Conservation (phyloP, 1,140 invertebrate genomes). For the Akabosia matsudoensis region DNA sequence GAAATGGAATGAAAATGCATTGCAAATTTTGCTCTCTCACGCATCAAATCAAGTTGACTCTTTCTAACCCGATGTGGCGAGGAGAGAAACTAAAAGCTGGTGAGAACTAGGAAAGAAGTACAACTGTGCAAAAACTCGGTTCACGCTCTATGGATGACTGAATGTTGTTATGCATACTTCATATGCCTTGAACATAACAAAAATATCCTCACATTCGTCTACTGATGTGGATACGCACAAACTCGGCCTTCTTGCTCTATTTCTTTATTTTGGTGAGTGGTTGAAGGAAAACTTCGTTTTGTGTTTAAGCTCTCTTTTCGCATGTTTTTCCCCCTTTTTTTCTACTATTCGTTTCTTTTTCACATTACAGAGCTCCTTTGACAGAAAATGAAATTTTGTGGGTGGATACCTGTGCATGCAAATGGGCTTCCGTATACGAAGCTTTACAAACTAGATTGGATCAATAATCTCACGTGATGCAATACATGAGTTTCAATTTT, state of each 20-base stretch:
- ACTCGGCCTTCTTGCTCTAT: too few relatives aligned
- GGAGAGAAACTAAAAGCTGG: not conserved
- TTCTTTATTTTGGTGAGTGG: too few relatives aligned
- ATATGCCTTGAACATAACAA: too few relatives aligned
- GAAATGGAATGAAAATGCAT: constrained; percentile 8
- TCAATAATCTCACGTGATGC: not conserved
- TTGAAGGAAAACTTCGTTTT: not conserved
- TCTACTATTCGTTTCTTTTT: not conserved
- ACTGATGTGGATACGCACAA: too few relatives aligned
- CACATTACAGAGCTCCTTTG: not conserved
- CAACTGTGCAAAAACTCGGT: not conserved
- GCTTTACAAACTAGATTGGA: constrained; percentile 9
- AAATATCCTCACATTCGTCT: too few relatives aligned
- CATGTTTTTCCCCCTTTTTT: not conserved
- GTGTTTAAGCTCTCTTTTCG: not conserved
- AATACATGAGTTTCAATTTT: not conserved
- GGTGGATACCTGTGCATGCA: constrained; percentile 17
- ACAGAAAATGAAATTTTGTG: constrained; percentile 22
- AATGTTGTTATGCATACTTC: not conserved
- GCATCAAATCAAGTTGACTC: constrained; percentile 21
- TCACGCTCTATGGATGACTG: not conserved
- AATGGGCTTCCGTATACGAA: constrained; percentile 5
- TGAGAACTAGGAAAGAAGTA: not conserved
- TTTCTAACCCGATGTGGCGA: not conserved
- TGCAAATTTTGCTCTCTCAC: constrained; percentile 18